Evolutionary conservation across 1,140 invertebrate genomes (phyloP).

Genomic region (Trialeurodes vaporariorum): DNA sequence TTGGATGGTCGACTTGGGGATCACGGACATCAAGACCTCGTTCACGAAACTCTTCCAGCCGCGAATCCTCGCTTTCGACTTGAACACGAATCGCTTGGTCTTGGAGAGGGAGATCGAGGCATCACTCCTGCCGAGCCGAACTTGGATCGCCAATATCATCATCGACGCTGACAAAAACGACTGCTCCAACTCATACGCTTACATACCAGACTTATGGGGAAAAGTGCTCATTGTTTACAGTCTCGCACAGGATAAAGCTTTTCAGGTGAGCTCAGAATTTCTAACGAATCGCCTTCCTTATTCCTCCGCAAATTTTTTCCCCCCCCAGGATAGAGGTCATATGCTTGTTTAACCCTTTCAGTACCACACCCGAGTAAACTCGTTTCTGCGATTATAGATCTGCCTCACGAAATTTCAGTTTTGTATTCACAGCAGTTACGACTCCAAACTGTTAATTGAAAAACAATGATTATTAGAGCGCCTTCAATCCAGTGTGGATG

Average conservation of each 20-base stretch:
- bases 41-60: constrained; percentile 44
- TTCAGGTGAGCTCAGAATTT: not conserved
- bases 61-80: constrained; percentile 52
- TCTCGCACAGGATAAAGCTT: constrained; percentile 50
- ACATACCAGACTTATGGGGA: constrained; percentile 56
- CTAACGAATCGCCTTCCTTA: too few species aligned
- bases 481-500: too few species aligned
- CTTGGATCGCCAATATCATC: constrained; percentile 61
- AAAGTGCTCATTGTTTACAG: constrained; percentile 64
- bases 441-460: too few species aligned
- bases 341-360: too few species aligned
- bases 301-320: too few species aligned
- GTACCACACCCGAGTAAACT: too few species aligned
- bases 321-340: too few species aligned
- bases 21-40: constrained; percentile 45
- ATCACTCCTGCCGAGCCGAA: constrained; percentile 45
- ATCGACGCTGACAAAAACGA: constrained; percentile 50
- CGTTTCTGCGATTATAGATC: too few species aligned
- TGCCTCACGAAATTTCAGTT: too few species aligned
- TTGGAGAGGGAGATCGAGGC: constrained; percentile 49
- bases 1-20: constrained; percentile 62
- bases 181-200: constrained; percentile 58
- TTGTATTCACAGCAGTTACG: too few species aligned
- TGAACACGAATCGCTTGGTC: constrained; percentile 51
- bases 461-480: too few species aligned